Evolutionary conservation across 2,113 vertebrate genomes (phyloP), one percentile per base, ranked within the genome.

Genomic region (Archocentrus centrarchus): DNA sequence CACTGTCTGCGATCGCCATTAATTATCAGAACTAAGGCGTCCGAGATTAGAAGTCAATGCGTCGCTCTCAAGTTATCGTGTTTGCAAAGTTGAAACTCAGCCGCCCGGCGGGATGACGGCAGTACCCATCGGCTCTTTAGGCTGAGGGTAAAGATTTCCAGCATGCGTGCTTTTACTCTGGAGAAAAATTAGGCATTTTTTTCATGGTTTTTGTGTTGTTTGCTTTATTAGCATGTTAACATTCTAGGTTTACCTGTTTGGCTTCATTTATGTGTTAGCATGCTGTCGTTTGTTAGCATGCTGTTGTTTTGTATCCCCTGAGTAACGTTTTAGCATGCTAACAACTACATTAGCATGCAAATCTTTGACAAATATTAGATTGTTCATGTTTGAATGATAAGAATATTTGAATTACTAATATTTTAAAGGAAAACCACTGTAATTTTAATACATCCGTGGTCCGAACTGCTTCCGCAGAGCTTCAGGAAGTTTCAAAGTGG

Each of bases 251-350:
- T 39, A 9, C 37, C 37, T 39, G 37, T 39, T 8, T 39, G 9
- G 37, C 37, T 39, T 39, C 8, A 37, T 37, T 37, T 37, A 37
- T 37, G 7, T 39, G 37, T 39, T 39, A 39, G 37, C 37, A 39
- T 39, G 37, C 37, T 10, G 37, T 39, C 8, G 37, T 10, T 39
- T 39, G 37, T 86, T 86, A 77, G 81, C 88, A 88, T 86, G 86
- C 81, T 61, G 13, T n/a, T 22, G 60, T 75, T 80, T 58, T 70
- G 62, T 80, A 78, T 75, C 85, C 83, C 89, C 88, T 91, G 88
- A 86, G 83, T 80, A 2, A 63, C 35, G 62, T 60, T 75, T 83
- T 61, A 66, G 32, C 86, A 87, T 88, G 76, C 84, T 84, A 89
- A 91, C 75, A 86, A 59, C 62, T 14, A 41, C 85, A 79, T 77